Base-by-base conservation (phyloP, 2,888 invertebrate species). In the Syrista parreyssii region DNA sequence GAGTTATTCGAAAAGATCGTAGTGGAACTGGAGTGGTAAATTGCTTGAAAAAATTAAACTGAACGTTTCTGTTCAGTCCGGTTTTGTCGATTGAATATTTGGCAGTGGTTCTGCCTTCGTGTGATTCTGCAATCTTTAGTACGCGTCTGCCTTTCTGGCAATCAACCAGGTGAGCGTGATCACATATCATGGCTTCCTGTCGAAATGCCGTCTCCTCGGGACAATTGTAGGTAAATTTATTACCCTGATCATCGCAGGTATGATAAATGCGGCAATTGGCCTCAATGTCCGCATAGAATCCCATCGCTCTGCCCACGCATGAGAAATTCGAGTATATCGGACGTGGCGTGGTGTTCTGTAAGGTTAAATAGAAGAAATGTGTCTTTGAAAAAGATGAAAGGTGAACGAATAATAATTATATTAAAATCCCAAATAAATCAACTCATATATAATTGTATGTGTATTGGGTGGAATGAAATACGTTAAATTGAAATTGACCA, bases 121-220 rank as follows among this genome's bases (percentile, higher is more conserved):
- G 55, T 23, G 55, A 55, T 55, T 55, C 23, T 23, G 55, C 9
- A 55, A 23, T 55, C 23, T 55, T 23, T 55, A 15, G 2, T 55
- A 55, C 9, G 55, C 55, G 55, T 55, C 9, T 76, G 4, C 75
- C 78, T 40, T 77, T 79, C 11, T 81, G 76, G 74, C 90, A 90
- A 12, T 89, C 86, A n/a, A 90, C 90, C 4, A 89, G 86, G 73
- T 89, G 87, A 2, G 89, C 89, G 78, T 90, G 89, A 78, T 90
- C 90, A 68, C 90, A 90, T 35, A 90, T 88, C 71, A 89, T 79
- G 4, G 90, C 88, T 34, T 90, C 90, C 75, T 90, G 90, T 1
- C 90, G 88, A 76, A 90, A 90, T 4, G 89, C 88, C 3, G 90
- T 90, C 69, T 88, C 88, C 35, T 89, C 87, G 1, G 90, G 90